Conservation (phyloP, 2,888 invertebrate genomes). For the Omphaloscelis lunosa region DNA sequence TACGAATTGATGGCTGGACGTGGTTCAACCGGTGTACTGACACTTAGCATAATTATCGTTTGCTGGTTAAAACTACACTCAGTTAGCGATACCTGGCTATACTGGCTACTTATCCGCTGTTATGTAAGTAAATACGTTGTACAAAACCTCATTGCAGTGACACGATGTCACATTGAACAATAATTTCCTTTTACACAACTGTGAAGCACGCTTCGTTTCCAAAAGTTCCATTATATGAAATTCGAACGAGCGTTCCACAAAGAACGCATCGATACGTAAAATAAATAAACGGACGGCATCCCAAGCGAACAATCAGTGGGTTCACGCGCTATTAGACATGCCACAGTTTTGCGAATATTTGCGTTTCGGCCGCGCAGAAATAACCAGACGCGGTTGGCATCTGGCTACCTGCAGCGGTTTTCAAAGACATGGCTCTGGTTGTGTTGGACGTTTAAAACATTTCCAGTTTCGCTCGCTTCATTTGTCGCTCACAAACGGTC, state of each 20-base stretch:
- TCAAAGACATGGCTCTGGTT: constrained; percentile 67
- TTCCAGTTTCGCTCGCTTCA: constrained; percentile 81
- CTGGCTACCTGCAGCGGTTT: constrained; percentile 48
- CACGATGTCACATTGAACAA: constrained; percentile 7
- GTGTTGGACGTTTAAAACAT: constrained; percentile 75
- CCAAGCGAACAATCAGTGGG: constrained; percentile 79
- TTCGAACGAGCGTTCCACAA: constrained; percentile 57
- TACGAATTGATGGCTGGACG: constrained; percentile 22
- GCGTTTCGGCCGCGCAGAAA: constrained; percentile 72
- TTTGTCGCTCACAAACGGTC: constrained; percentile 85
- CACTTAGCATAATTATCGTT: constrained; percentile 48
- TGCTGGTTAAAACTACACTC: constrained; percentile 26
- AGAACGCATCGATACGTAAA: constrained; percentile 74
- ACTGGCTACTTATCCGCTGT: constrained; percentile 24
- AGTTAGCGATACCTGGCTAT: constrained; percentile 29
- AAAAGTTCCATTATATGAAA: constrained; percentile 48
- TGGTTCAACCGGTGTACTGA: constrained; percentile 33
- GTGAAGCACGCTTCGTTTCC: constrained; percentile 29
- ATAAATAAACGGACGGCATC: constrained; percentile 75
- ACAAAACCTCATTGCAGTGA: constrained; percentile 3
- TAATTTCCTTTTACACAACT: constrained; percentile 8
- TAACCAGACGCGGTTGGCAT: constrained; percentile 68
- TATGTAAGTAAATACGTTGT: constrained; percentile 42
- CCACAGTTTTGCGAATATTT: constrained; percentile 77
- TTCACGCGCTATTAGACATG: constrained; percentile 84